Evolutionary conservation across 2,797 vertebrate genomes (phyloP).

Genomic region (Halcyon badia): DNA sequence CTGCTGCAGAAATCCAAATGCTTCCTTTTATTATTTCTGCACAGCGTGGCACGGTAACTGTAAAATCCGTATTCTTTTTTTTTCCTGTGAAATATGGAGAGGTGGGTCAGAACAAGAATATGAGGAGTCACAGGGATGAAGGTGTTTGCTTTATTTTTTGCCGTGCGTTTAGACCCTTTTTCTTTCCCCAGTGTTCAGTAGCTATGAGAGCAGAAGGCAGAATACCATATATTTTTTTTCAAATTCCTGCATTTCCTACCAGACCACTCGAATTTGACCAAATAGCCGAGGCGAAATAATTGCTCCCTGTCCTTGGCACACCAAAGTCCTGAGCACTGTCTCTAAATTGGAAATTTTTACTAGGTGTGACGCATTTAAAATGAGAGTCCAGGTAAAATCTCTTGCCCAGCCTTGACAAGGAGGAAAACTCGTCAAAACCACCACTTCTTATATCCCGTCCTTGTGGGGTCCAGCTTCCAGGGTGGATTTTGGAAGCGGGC

Average conservation of each 20-base stretch:
- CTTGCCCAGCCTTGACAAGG: background rate
- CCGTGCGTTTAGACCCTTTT: background rate
- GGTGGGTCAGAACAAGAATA: background rate
- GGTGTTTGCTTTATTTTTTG: background rate
- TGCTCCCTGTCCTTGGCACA: background rate
- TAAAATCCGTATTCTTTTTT: background rate
- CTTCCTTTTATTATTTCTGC: background rate
- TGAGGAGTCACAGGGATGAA: background rate
- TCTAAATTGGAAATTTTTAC: background rate
- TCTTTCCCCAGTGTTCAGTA: background rate
- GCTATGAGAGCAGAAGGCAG: background rate
- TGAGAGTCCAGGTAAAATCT: background rate
- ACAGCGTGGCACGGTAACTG: background rate
- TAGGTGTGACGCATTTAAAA: background rate
- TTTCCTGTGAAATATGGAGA: background rate
- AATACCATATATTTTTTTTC: conserved; percentile 6
- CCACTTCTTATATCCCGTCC: background rate
- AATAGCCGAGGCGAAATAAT: background rate
- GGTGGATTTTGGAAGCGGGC: background rate
- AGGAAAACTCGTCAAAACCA: background rate
- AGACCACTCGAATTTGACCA: background rate
- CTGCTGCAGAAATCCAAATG: background rate
- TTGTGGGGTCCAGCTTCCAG: background rate
- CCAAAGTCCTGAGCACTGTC: background rate
- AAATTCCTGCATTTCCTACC: conserved; percentile 13